phyloP scores from a whole-genome alignment of 1,140 invertebrate genomes.

The Cotesia typhae region DNA sequence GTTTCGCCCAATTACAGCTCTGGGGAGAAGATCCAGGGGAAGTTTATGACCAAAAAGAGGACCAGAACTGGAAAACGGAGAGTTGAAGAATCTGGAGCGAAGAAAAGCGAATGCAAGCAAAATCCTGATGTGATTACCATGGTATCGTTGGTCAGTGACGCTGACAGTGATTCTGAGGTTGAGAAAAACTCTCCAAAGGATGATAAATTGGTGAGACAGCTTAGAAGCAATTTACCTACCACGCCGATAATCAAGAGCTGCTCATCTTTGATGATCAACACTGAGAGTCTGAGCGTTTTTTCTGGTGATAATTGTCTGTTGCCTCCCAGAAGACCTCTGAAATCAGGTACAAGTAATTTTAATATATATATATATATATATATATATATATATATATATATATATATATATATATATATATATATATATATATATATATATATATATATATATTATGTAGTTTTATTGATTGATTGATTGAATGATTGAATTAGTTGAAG shows the following conservation, averaged over 20 bases:
- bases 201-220: conserved; percentile 58
- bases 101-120: conserved; percentile 18
- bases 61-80: conserved; percentile 53
- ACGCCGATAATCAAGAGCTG: conserved; percentile 58
- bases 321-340: conserved; percentile 61
- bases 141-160: conserved; percentile 68
- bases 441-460: background rate
- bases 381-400: conserved; percentile 1
- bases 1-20: background rate
- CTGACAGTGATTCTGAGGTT: conserved; percentile 66
- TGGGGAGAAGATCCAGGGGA: background rate
- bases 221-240: conserved; percentile 59
- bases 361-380: background rate
- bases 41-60: conserved; percentile 57
- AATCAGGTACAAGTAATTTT: conserved; percentile 59
- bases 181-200: conserved; percentile 55
- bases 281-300: conserved; percentile 22
- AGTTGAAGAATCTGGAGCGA: conserved; percentile 26
- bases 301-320: conserved; percentile 37
- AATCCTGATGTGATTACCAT: conserved; percentile 66
- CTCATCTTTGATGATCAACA: conserved; percentile 26
- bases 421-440: no score
- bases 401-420: background rate
- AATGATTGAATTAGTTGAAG: background rate
- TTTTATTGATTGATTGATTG: no score